phyloP scores from a whole-genome alignment of 37 sponge, comb jelly and placozoan genomes.

The Geodia barretti region DNA sequence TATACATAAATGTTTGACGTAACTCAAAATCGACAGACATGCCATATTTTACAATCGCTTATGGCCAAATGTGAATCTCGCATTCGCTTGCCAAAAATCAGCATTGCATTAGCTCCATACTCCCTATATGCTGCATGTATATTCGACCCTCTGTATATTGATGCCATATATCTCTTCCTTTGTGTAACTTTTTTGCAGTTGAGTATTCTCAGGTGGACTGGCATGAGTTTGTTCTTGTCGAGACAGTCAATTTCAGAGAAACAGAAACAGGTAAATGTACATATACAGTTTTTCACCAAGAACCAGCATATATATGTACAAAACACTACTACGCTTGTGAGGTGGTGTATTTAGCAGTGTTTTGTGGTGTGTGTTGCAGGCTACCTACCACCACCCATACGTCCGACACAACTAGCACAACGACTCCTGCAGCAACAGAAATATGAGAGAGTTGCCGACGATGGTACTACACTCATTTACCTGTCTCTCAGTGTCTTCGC shows the following conservation, averaged over 20 bases:
- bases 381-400: conserved; percentile 92
- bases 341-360: background rate
- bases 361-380: conserved; percentile 37
- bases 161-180: background rate
- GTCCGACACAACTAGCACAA: conserved; percentile 84
- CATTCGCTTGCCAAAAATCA: too few species aligned
- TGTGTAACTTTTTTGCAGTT: conserved; percentile 51
- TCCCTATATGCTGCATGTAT: background rate
- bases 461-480: background rate
- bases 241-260: conserved; percentile 93
- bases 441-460: conserved; percentile 82
- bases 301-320: too few species aligned
- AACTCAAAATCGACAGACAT: too few species aligned
- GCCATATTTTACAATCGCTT: too few species aligned
- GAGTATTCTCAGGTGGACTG: conserved; percentile 97
- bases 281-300: too few species aligned
- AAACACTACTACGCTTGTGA: background rate
- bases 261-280: conserved; percentile 81
- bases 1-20: too few species aligned
- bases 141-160: background rate
- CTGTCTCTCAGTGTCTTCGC: background rate
- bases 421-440: conserved; percentile 88
- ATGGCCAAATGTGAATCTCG: too few species aligned
- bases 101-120: too few species aligned
- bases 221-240: conserved; percentile 98